Evolutionary conservation across 2,888 invertebrate species (phyloP), one percentile per base, ranked within the genome.

Genomic region (Cylindroiulus punctatus): DNA sequence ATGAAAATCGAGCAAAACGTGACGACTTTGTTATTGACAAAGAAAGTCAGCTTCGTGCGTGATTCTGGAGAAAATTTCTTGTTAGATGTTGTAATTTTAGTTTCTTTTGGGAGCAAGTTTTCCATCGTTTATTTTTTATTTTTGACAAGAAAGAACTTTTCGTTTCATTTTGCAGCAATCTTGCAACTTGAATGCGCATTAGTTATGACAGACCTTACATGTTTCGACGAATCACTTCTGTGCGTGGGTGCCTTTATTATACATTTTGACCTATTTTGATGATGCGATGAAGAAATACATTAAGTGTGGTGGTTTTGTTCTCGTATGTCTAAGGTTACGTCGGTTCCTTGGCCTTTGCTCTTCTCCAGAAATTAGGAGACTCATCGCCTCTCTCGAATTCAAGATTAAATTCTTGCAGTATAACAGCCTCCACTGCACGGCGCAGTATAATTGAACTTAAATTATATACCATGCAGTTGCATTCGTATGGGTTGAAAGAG

Each of bases 1-100:
- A 76, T 76, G 76, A 12, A 30, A 76, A 30, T 76, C 76, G n/a
- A 14, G 3, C 12, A 76, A 76, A 30, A 26, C 30, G 4, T 76
- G 76, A 76, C 30, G 76, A 14, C 76, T 76, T 76, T 26, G 76
- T 26, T 76, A 76, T 76, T 76, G 26, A 26, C 76, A 26, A 76
- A 14, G 76, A 3, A 76, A 14, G 12, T 76, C 14, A 14, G 26
- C 26, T 22, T 12, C 14, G 76, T 26, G 30, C 76, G 30, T 76
- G 76, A 10, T 30, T 2, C 26, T 30, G 14, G 14, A 30, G 76
- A 14, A 76, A 26, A 14, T 12, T 30, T 26, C 76, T 76, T 30
- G 30, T 76, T 14, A 30, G 26, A 76, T 12, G 26, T 8, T 30
- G n/a, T 5, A 12, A 8, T 22, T 76, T 76, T 26, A 30, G 14